phyloP scores from a whole-genome alignment of 2,888 invertebrate genomes.

The Aromia moschata region DNA sequence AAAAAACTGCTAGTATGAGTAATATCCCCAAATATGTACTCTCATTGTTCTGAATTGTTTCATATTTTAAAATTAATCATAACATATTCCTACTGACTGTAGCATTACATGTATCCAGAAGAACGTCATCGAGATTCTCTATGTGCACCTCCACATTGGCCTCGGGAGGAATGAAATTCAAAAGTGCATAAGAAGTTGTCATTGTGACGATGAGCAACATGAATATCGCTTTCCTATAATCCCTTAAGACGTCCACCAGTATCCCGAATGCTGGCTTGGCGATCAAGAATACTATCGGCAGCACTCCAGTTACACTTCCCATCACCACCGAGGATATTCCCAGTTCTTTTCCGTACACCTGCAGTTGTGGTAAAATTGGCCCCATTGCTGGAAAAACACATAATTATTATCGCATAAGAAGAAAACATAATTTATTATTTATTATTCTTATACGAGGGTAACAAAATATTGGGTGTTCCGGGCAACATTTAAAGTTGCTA shows the following conservation, averaged over 20 bases:
- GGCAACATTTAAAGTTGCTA: too few relatives aligned
- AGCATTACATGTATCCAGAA: slow-evolving; percentile 58
- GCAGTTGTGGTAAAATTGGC: slow-evolving; percentile 80
- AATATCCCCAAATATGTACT: too few relatives aligned
- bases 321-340: slow-evolving; percentile 80
- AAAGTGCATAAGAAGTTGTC: slow-evolving; percentile 73
- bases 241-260: slow-evolving; percentile 77
- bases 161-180: slow-evolving; percentile 72
- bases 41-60: too few relatives aligned
- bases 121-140: slow-evolving; percentile 41
- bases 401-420: too few relatives aligned
- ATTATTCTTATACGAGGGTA: too few relatives aligned
- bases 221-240: slow-evolving; percentile 76
- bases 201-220: slow-evolving; percentile 72
- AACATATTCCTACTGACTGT: slow-evolving; percentile 56
- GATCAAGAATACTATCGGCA: slow-evolving; percentile 79
- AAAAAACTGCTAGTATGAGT: too few relatives aligned
- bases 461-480: too few relatives aligned
- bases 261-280: slow-evolving; percentile 82
- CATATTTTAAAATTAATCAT: too few relatives aligned
- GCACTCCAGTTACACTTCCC: slow-evolving; percentile 78
- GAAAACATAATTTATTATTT: too few relatives aligned
- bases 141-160: slow-evolving; percentile 43
- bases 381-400: slow-evolving; percentile 72
- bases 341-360: slow-evolving; percentile 80